phyloP scores from a whole-genome alignment of 1,140 invertebrate species.

The Ostrea edulis region DNA sequence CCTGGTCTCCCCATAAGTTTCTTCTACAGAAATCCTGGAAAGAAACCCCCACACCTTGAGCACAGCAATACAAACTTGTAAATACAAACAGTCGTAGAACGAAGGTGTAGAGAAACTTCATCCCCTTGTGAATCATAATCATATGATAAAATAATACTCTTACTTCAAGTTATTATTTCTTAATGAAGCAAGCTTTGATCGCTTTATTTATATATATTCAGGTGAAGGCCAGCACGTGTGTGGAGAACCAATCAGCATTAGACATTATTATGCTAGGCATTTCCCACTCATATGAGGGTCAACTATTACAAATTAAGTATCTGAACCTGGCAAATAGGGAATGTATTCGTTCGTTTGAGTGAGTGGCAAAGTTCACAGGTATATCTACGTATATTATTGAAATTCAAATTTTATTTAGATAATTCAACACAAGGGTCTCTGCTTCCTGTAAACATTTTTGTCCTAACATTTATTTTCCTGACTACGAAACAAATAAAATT shows the following conservation, averaged over 20 bases:
- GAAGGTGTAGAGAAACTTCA: neutral
- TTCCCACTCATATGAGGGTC: neutral
- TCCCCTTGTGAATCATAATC: neutral
- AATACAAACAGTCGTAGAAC: neutral
- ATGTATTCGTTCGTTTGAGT: neutral
- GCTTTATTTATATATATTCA: neutral
- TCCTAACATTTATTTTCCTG: no score
- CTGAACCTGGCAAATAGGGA: neutral
- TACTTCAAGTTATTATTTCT: neutral
- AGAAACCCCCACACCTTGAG: neutral
- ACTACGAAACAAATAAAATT: no score
- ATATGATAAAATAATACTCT: neutral
- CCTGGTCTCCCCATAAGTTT: neutral
- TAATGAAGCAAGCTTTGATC: slow-evolving; percentile 18
- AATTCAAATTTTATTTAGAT: no score
- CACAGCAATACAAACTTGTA: neutral
- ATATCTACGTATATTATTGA: neutral
- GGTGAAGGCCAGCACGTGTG: neutral
- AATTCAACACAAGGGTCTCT: no score
- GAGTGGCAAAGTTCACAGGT: neutral
- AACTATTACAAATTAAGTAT: slow-evolving; percentile 10
- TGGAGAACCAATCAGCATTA: slow-evolving; percentile 8
- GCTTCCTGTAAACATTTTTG: no score
- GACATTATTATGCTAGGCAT: slow-evolving; percentile 1
- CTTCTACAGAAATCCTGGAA: neutral